Base-by-base conservation (phyloP, 2,888 invertebrate genomes). In the Esperia sulphurella region DNA sequence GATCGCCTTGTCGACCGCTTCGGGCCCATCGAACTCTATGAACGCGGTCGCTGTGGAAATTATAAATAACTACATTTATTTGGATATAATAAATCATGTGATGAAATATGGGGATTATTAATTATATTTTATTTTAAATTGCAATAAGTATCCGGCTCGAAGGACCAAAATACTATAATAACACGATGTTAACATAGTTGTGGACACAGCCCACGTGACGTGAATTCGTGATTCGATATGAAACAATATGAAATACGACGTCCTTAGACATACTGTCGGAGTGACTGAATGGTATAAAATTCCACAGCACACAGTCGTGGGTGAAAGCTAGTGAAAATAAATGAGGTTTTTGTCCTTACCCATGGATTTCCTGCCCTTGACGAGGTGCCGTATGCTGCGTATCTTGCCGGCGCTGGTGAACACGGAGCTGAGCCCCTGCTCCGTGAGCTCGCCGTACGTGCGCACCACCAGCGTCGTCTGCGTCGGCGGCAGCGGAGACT, bases 11-110 rank as follows among this genome's bases (percentile, higher is more conserved):
- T 76, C 71, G 1, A 83, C 78, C 0, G 83, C 60, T 13, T 74
- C 71, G 0, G 83, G 83, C 0, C 82, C 75, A 38, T 83, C 82
- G 43, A 87, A 80, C 49, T 86, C 84, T 4, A 87, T 62, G 58
- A 87, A 87, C 6, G 73, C 75, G 7, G 84, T 79, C 0, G 68
- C 87, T 87, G 75, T 14, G 14, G 14, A 39, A 13, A 39, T n/a
- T n/a, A n/a, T n/a, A n/a, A n/a, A n/a, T n/a, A n/a, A n/a, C n/a
- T n/a, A n/a, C n/a, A n/a, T n/a, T n/a, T n/a, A n/a, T n/a, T n/a
- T n/a, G n/a, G n/a, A n/a, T n/a, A n/a, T n/a, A n/a, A n/a, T n/a
- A n/a, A n/a, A n/a, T n/a, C n/a, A n/a, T n/a, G n/a, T n/a, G n/a
- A n/a, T n/a, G n/a, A n/a, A n/a, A n/a, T n/a, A n/a, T n/a, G n/a